Conservation (phyloP, 1,140 invertebrate species). For the Oreohelix idahoensis region DNA sequence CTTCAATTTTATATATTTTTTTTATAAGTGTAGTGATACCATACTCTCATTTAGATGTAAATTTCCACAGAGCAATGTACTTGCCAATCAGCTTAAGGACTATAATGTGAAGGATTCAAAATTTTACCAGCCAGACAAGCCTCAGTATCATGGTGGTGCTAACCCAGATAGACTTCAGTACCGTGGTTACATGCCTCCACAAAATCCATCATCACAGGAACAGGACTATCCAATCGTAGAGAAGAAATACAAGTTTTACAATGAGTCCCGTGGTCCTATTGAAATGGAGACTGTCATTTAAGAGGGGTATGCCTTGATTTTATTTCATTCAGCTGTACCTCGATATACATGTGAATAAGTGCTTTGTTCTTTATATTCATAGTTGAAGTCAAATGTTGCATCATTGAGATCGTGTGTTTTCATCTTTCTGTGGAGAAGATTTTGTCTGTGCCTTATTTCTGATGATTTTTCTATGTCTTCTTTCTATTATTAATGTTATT, state of each 20-base stretch:
- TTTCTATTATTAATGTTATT: too few relatives aligned
- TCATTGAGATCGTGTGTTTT: too few relatives aligned
- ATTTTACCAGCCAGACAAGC: neutral
- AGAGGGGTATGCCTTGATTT: neutral
- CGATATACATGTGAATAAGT: too few relatives aligned
- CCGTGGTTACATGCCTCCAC: neutral
- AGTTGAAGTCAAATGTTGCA: too few relatives aligned
- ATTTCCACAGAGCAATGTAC: constrained; percentile 14
- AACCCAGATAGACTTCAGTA: neutral
- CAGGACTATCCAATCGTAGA: neutral
- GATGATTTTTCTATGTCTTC: too few relatives aligned
- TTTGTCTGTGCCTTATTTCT: too few relatives aligned
- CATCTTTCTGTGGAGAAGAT: too few relatives aligned
- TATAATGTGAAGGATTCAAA: constrained; percentile 27
- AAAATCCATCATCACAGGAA: neutral
- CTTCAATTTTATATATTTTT: too few relatives aligned
- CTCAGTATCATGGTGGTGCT: neutral
- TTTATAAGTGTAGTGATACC: neutral
- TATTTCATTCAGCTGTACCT: too few relatives aligned
- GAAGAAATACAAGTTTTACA: constrained; percentile 1
- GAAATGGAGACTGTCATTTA: constrained; percentile 5
- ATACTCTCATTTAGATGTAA: neutral
- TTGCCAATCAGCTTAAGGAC: constrained; percentile 9
- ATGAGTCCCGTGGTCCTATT: neutral
- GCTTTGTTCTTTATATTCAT: too few relatives aligned